Evolutionary conservation across 2,113 vertebrate species (phyloP).

Genomic region (Corapipo altera): DNA sequence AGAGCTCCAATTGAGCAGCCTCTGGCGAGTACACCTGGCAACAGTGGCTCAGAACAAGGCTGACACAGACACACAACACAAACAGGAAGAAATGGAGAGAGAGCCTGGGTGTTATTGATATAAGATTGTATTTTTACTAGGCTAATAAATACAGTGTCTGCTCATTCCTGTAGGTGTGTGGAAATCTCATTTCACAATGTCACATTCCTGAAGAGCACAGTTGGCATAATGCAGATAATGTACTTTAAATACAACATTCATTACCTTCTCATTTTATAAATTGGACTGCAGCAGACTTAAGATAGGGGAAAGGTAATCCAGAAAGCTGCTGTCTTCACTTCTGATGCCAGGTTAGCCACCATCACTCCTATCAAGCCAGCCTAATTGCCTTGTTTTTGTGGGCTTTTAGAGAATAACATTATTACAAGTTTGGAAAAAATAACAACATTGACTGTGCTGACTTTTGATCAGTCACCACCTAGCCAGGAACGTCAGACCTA

Average conservation of each 20-base stretch:
- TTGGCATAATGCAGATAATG: not conserved
- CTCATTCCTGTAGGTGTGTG: constrained; percentile 52
- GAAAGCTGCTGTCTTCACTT: not conserved
- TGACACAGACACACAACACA: constrained; percentile 39
- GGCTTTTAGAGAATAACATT: not conserved
- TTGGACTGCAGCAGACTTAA: not conserved
- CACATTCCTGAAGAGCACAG: constrained; percentile 47
- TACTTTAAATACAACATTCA: not conserved
- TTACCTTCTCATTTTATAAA: not conserved
- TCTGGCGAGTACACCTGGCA: constrained; percentile 21
- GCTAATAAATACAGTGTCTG: constrained; percentile 41
- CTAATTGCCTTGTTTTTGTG: constrained; percentile 42
- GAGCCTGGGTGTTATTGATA: constrained; percentile 30
- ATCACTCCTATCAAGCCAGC: not conserved
- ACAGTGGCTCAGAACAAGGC: constrained; percentile 5
- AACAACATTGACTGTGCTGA: constrained; percentile 14
- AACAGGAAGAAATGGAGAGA: constrained; percentile 43
- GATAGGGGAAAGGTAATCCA: not conserved
- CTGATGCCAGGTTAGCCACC: not conserved
- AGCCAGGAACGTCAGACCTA: not conserved
- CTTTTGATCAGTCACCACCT: constrained; percentile 42
- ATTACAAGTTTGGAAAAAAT: not conserved
- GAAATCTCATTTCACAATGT: constrained; percentile 45
- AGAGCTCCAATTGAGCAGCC: not conserved
- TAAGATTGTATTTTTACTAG: constrained; percentile 50